A percentile compares a stretch with the other conserved stretches of the same genome.
Conservation (phyloP, 2,797 vertebrate genomes). For the Chaetodon trifasciatus region DNA sequence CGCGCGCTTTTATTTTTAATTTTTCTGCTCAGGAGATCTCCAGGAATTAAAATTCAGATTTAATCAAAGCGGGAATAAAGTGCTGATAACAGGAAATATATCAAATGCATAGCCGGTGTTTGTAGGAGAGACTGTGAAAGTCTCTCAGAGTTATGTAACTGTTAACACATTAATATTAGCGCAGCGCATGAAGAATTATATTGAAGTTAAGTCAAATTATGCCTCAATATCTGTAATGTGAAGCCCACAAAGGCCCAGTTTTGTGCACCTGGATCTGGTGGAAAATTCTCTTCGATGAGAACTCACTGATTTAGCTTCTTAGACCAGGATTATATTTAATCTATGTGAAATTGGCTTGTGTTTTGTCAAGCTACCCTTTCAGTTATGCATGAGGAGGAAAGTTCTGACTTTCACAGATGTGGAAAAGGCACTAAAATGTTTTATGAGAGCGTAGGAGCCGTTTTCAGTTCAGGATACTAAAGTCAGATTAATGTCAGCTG, state of each 20-base stretch:
- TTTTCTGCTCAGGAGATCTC: conserved; percentile 65
- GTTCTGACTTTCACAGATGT: conserved; percentile 40
- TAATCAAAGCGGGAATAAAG: conserved; percentile 72
- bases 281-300: conserved; percentile 24
- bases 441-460: conserved; percentile 1
- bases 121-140: conserved; percentile 30
- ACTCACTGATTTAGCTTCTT: conserved; percentile 26
- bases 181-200: background rate
- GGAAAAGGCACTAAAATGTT: conserved; percentile 25
- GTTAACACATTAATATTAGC: conserved; percentile 36
- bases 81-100: conserved; percentile 70
- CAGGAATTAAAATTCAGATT: conserved; percentile 72
- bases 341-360: conserved; percentile 37
- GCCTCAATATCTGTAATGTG: background rate
- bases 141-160: conserved; percentile 42
- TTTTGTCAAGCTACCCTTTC: conserved; percentile 52
- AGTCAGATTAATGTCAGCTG: conserved; percentile 2
- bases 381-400: conserved; percentile 36
- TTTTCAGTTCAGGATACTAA: conserved; percentile 16
- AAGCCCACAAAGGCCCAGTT: conserved; percentile 25
- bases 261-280: conserved; percentile 17
- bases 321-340: conserved; percentile 47
- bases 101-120: conserved; percentile 58
- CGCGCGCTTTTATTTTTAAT: conserved; percentile 55
- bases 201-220: conserved; percentile 37